A percentile compares a stretch with the other conserved stretches of the same genome.
Conservation (phyloP, 2,797 vertebrate genomes). For the Paedocypris micromegethes region DNA sequence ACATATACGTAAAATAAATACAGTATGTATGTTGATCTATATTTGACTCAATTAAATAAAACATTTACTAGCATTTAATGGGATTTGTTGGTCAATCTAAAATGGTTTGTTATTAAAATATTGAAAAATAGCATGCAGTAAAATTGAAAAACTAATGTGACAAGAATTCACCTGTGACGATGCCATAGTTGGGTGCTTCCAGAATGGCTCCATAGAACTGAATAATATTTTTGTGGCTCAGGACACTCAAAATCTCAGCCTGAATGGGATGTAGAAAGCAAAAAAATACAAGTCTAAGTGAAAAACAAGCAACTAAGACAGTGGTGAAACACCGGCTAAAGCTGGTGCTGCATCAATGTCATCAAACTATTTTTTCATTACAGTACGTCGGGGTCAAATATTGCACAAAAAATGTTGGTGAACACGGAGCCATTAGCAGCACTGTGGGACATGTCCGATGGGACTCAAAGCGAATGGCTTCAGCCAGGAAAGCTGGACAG, state of each 20-base stretch:
- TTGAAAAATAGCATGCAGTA: too few species aligned
- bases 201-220: conserved; percentile 96
- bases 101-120: too few species aligned
- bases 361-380: conserved; percentile 39
- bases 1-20: too few species aligned
- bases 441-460: conserved; percentile 27
- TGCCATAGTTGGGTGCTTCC: conserved; percentile 94
- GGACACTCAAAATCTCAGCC: conserved; percentile 96
- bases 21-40: too few species aligned
- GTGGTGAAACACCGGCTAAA: conserved; percentile 34
- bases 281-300: conserved; percentile 9
- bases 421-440: conserved; percentile 29
- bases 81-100: too few species aligned
- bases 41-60: too few species aligned
- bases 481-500: conserved; percentile 14
- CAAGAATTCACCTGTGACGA: conserved; percentile 81
- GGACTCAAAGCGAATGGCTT: conserved; percentile 20
- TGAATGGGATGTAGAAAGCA: conserved; percentile 58
- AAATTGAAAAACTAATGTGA: background rate
- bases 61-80: too few species aligned
- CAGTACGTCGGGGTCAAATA: conserved; percentile 33
- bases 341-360: conserved; percentile 28
- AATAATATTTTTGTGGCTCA: conserved; percentile 98
- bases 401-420: conserved; percentile 19
- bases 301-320: conserved; percentile 8